Evolutionary conservation across 1,140 invertebrate species (phyloP).

Genomic region (Lycorma delicatula): DNA sequence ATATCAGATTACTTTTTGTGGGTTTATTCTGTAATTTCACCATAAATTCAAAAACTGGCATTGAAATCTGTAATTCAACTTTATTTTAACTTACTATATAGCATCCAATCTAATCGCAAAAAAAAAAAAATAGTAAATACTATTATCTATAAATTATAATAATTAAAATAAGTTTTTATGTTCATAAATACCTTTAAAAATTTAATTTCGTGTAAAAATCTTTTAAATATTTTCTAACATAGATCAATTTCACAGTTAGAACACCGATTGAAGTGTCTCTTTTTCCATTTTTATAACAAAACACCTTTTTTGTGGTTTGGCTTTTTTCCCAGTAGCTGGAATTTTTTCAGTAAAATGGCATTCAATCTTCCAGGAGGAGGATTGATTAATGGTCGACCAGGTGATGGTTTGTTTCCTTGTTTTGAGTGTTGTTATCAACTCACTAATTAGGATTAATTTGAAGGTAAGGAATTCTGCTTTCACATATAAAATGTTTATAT

Average conservation of each 20-base stretch:
- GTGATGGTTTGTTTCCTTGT: neutral
- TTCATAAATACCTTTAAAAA: no score
- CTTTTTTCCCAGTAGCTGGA: slow-evolving; percentile 2
- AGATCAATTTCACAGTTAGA: slow-evolving; percentile 2
- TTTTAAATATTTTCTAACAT: neutral
- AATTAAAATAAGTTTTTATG: no score
- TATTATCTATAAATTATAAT: no score
- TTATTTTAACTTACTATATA: no score
- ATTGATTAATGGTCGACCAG: slow-evolving; percentile 5
- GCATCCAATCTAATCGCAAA: no score
- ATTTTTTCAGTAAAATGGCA: slow-evolving; percentile 7
- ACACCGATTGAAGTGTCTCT: neutral
- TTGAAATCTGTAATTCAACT: no score
- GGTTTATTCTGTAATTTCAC: no score
- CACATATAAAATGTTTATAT: no score
- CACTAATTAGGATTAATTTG: neutral
- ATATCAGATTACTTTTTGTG: no score
- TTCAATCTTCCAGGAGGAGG: neutral
- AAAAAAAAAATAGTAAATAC: no score
- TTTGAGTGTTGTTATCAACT: neutral
- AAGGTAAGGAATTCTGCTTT: neutral
- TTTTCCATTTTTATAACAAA: neutral
- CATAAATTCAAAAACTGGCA: no score
- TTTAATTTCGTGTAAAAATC: neutral
- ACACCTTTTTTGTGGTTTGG: neutral